A percentile compares a stretch with the other conserved stretches of the same genome.
Evolutionary conservation across 1,140 invertebrate species (phyloP).

Genomic region (Neodiprion virginianus): DNA sequence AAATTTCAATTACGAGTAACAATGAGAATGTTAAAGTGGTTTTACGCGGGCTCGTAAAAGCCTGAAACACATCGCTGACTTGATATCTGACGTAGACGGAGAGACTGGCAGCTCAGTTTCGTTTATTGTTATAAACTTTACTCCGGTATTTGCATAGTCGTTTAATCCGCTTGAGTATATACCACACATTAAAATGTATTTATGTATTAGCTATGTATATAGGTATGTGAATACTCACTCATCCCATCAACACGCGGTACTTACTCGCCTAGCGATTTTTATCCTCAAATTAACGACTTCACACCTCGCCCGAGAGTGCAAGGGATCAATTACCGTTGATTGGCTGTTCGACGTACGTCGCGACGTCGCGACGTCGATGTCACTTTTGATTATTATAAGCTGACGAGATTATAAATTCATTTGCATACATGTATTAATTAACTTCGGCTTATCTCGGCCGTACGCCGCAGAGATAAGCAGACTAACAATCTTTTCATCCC

Average conservation of each 20-base stretch:
- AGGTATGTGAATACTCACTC: neutral
- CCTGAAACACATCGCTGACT: too few species aligned
- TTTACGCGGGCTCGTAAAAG: too few species aligned
- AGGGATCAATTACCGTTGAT: slow-evolving; percentile 11
- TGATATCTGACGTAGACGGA: too few species aligned
- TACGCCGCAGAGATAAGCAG: neutral
- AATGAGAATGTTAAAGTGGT: too few species aligned
- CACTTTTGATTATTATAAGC: slow-evolving; percentile 3
- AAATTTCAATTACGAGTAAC: too few species aligned
- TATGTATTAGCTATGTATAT: neutral
- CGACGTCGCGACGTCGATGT: neutral
- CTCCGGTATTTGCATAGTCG: too few species aligned
- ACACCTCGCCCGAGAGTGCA: slow-evolving; percentile 1
- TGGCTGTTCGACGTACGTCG: neutral
- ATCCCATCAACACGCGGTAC: neutral
- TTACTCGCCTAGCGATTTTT: neutral
- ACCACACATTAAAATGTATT: neutral
- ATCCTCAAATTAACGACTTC: slow-evolving; percentile 6
- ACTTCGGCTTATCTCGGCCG: neutral
- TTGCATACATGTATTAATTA: slow-evolving; percentile 4
- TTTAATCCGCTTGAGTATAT: too few species aligned
- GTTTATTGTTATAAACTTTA: too few species aligned
- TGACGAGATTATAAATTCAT: neutral
- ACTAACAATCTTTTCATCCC: too few species aligned
- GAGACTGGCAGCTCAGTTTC: too few species aligned